These are phyloP conservation scores for Gryllus longicercus DNA, from an alignment of 2,888 invertebrate genomes.

Conservation along the genomic window DNA sequence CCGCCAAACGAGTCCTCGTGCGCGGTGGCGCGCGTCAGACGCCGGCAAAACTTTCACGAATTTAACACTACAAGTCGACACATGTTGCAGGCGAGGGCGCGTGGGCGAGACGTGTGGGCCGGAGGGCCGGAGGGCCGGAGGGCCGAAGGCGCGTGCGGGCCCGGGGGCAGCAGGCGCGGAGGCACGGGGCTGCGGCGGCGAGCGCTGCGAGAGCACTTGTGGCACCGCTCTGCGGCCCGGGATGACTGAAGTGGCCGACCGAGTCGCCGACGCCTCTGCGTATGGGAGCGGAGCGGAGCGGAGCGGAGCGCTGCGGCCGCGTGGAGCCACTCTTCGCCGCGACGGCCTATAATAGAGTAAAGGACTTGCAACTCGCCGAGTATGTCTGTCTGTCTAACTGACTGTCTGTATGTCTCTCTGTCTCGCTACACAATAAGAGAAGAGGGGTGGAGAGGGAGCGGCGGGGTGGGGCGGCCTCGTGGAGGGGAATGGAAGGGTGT, in stretches of 20 bases:
- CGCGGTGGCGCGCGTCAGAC: not conserved
- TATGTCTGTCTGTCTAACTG: slow-evolving; percentile 33
- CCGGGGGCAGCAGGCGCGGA: not conserved
- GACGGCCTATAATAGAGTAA: slow-evolving; percentile 10
- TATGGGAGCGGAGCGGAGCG: slow-evolving; percentile 4
- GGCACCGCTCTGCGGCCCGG: slow-evolving; percentile 2
- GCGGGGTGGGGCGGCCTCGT: slow-evolving; percentile 21
- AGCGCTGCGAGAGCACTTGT: slow-evolving; percentile 35
- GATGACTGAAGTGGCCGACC: slow-evolving; percentile 5
- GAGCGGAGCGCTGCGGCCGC: slow-evolving; percentile 4
- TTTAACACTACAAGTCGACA: not conserved
- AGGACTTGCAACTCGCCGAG: slow-evolving; percentile 21
- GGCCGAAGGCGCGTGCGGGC: not conserved
- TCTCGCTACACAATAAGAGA: slow-evolving; percentile 21
- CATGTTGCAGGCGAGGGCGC: not conserved
- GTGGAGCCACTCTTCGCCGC: slow-evolving; percentile 18
- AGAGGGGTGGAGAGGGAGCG: slow-evolving; percentile 26
- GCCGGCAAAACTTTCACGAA: not conserved
- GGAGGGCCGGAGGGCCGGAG: not conserved
- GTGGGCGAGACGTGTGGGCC: not conserved
- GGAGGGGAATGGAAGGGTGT: slow-evolving; percentile 3
- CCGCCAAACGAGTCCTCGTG: not conserved
- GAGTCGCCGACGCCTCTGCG: slow-evolving; percentile 20
- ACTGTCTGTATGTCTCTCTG: slow-evolving; percentile 31
- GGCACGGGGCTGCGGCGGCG: slow-evolving; percentile 18